Conservation (phyloP, 2,113 vertebrate genomes). For the Reinhardtius hippoglossoides region DNA sequence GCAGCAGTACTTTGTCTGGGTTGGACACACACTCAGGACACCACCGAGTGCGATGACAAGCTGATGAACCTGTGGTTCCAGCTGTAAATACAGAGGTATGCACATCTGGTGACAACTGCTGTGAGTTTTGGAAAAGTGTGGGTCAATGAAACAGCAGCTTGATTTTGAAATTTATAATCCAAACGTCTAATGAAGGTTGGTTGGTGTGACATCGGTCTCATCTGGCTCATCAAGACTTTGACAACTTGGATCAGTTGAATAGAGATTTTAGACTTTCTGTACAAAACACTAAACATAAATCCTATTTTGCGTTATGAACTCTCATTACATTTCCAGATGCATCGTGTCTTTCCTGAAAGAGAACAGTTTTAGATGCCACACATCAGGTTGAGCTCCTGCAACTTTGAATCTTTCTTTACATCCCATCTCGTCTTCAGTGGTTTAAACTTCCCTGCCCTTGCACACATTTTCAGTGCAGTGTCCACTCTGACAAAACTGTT, state of each 20-base stretch:
- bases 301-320: background rate
- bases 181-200: background rate
- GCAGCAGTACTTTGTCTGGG: conserved; percentile 7
- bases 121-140: background rate
- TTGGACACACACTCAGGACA: background rate
- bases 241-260: background rate
- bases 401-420: conserved; percentile 4
- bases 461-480: conserved; percentile 1
- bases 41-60: background rate
- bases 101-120: background rate
- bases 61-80: background rate
- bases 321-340: conserved; percentile 32
- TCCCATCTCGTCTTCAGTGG: background rate
- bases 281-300: background rate
- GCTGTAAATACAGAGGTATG: background rate
- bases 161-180: background rate
- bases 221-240: background rate
- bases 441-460: conserved; percentile 7
- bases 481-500: conserved; percentile 5
- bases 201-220: background rate
- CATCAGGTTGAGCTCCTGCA: background rate
- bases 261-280: background rate
- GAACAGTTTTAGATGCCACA: conserved; percentile 8
- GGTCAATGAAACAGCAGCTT: background rate
- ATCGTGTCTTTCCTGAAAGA: conserved; percentile 17